These are phyloP conservation scores for Hippocampus barbouri DNA, from an alignment of 2,113 vertebrate species.

Conservation along the genomic window DNA sequence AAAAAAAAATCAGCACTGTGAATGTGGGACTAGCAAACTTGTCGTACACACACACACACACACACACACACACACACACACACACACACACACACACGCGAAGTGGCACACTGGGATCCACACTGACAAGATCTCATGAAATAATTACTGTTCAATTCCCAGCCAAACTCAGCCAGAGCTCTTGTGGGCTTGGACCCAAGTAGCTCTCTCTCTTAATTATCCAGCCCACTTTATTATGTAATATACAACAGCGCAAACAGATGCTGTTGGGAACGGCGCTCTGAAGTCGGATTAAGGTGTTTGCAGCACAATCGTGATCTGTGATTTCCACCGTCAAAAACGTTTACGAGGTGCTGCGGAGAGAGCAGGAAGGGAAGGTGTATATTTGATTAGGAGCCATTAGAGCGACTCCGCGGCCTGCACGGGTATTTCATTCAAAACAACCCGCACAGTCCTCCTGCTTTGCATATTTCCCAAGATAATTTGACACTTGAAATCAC, in stretches of 20 bases:
- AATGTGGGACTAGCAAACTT: too few relatives aligned
- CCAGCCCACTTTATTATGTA: slow-evolving; percentile 25
- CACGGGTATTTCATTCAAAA: slow-evolving; percentile 22
- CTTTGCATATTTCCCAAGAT: neutral
- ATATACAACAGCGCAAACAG: slow-evolving; percentile 24
- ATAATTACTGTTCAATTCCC: slow-evolving; percentile 42
- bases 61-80: neutral
- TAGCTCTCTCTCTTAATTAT: slow-evolving; percentile 34
- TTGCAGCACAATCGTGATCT: neutral
- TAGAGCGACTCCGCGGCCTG: slow-evolving; percentile 2
- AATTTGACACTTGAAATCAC: neutral
- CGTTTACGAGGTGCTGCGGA: neutral
- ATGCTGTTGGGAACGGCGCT: slow-evolving; percentile 8
- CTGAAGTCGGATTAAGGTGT: slow-evolving; percentile 9
- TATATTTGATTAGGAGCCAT: slow-evolving; percentile 17
- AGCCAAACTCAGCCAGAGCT: slow-evolving; percentile 31
- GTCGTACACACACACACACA: too few relatives aligned
- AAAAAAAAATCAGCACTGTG: too few relatives aligned
- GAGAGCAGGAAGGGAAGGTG: slow-evolving; percentile 8
- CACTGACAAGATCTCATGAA: slow-evolving; percentile 46
- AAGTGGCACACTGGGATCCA: slow-evolving; percentile 26
- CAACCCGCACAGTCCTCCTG: neutral
- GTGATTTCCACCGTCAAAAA: slow-evolving; percentile 11
- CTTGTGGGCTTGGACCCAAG: slow-evolving; percentile 19
- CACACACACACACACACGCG: slow-evolving; percentile 20